Base-by-base conservation (phyloP, 2,113 vertebrate genomes). In the Symphodus melops region DNA sequence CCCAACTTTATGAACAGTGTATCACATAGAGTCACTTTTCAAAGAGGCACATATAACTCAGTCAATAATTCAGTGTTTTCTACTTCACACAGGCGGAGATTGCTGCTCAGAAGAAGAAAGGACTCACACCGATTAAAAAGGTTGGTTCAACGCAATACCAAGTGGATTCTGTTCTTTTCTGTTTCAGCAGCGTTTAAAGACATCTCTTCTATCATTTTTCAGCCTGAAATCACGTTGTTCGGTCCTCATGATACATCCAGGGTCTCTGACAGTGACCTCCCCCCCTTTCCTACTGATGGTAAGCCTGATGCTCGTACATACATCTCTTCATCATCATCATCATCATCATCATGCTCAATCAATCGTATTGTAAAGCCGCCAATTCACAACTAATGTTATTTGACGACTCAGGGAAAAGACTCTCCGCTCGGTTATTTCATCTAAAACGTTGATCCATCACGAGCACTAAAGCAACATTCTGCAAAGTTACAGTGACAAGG, bases 241-340 rank as follows among this genome's bases (percentile, higher is more conserved):
- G 97, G 97, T 59, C 98, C 97, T 19, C 98, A 99, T 19, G 98
- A 99, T 83, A 92, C 89, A 8, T 98, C 97, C 42, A 95, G 85
- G 3, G 48, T 88, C 44, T 82, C 95, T 42, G 49, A 87, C 8
- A 92, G 84, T 0, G 87, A 89, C 48, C 58, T 77, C 53, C 84
- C 73, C 1, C 65, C 86, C 46, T 62, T 74, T 39, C 67, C 87
- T 11, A 20, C 82, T 3, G 59, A 78, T 0, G 96, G 97, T 98
- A 93, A 91, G 90, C 41, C 37, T 20, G 16, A 46, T 36, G n/a
- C 14, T 36, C 0, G 2, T 44, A 13, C 19, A 21, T 28, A 5
- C 37, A 20, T 1, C 25, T n/a, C 2, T 4, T 25, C 25, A 25
- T 25, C 12, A 1, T 72, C 37, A 13, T 37, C 6, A 49, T 8